Base-by-base conservation (phyloP, 2,888 invertebrate genomes). In the Drosophila emarginata region DNA sequence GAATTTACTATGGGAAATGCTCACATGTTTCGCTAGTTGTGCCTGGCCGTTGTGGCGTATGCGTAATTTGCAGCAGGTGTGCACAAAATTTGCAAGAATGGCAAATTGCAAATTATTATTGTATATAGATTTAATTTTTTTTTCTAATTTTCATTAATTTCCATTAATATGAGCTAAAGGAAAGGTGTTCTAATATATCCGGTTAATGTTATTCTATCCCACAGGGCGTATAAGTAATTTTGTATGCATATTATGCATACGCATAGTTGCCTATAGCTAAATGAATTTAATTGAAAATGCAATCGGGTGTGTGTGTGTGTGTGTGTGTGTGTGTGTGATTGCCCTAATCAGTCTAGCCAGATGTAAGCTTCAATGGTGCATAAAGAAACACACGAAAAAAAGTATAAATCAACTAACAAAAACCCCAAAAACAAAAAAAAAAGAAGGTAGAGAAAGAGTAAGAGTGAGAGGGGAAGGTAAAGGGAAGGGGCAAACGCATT, bases 21-120 rank as follows among this genome's bases (percentile, higher is more conserved):
- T 79, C 83, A 77, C 83, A 83, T 80, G 86, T 12, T 66, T 66
- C 7, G 53, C 64, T 74, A 37, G 37, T 11, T 45, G 40, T 45
- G 40, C 3, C 54, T 14, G 72, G 62, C 68, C 53, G 62, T 78
- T 54, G 50, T 51, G 63, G 57, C 74, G 74, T 74, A 74, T 74
- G 52, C 63, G 74, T 61, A 70, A 75, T 74, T 62, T 64, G 39
- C 28, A 40, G 64, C 73, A 72, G 71, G 80, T 78, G 77, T 58
- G 39, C 57, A 18, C 12, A 39, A n/a, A 59, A 52, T 11, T 7
- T 37, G 37, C 23, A 21, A 57, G 23, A 26, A 14, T 23, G 21
- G 12, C 11, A 50, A 45, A 63, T 63, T 18, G 39, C 36, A 56
- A 62, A 54, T 45, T 54, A 54, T 45, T 54, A 32, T 32, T 32